Evolutionary conservation across 2,797 vertebrate genomes (phyloP).

Genomic region (Manis pentadactyla): DNA sequence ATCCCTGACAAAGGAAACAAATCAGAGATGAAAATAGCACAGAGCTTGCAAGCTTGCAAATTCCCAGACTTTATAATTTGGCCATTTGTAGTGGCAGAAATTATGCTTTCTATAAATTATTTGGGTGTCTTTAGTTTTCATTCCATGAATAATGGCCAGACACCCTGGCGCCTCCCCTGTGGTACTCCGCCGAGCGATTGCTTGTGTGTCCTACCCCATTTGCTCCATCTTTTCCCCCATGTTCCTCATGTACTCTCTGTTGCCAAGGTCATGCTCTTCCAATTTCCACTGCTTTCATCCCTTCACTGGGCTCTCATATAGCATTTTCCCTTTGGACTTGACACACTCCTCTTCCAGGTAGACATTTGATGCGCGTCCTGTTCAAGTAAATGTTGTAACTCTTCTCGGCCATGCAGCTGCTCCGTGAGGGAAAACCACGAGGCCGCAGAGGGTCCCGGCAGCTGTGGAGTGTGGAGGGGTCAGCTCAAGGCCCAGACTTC

Average conservation of each 20-base stretch:
- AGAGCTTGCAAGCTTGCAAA: neutral
- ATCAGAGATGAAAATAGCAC: neutral
- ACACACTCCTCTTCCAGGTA: neutral
- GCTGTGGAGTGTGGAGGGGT: neutral
- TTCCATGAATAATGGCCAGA: neutral
- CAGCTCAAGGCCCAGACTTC: neutral
- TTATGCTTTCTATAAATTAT: neutral
- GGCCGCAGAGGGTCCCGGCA: neutral
- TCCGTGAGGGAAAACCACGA: neutral
- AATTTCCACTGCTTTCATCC: neutral
- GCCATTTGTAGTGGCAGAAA: neutral
- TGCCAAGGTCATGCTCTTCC: neutral
- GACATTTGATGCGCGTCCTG: accelerated
- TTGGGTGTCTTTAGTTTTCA: neutral
- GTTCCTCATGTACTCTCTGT: accelerated
- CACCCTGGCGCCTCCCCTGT: accelerated
- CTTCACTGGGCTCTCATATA: accelerated
- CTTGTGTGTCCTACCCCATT: accelerated
- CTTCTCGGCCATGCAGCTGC: accelerated
- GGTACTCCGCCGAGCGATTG: accelerated
- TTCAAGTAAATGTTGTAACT: accelerated
- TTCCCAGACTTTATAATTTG: neutral
- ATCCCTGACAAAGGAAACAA: neutral
- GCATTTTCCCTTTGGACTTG: neutral
- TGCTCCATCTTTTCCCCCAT: no score